Evolutionary conservation across 1,140 invertebrate genomes (phyloP).

Genomic region (Luehdorfia chinensis): DNA sequence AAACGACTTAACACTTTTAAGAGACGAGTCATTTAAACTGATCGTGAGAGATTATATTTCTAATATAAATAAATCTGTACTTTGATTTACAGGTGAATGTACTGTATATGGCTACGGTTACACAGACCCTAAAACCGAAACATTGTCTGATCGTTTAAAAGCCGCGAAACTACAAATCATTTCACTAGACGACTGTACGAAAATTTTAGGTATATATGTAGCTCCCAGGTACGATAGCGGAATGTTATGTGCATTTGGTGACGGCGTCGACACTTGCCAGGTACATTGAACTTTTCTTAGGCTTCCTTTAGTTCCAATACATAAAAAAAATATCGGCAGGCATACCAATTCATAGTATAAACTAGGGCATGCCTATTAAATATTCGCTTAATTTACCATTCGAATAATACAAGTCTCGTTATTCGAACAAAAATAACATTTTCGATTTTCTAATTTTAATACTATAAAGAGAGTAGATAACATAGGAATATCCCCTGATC

Average conservation of each 20-base stretch:
- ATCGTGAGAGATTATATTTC: no score
- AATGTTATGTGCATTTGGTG: conserved; percentile 65
- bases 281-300: conserved; percentile 27
- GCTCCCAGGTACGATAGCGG: conserved; percentile 51
- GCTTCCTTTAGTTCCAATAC: not conserved
- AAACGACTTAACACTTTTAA: no score
- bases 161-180: conserved; percentile 48
- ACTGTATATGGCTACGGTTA: conserved; percentile 62
- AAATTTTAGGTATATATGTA: conserved; percentile 43
- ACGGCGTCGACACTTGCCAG: conserved; percentile 62
- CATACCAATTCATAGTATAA: no score
- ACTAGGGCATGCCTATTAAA: no score
- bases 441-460: no score
- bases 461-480: no score
- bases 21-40: no score
- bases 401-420: no score
- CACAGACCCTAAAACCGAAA: conserved; percentile 31
- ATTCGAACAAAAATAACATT: no score
- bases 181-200: conserved; percentile 53
- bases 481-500: no score
- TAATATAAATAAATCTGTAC: not conserved
- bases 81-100: conserved; percentile 51
- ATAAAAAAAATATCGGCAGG: no score
- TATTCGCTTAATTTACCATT: no score
- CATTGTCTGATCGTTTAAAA: conserved; percentile 39